phyloP scores from a whole-genome alignment of 2,888 invertebrate genomes.

The Ophioninae sp. region DNA sequence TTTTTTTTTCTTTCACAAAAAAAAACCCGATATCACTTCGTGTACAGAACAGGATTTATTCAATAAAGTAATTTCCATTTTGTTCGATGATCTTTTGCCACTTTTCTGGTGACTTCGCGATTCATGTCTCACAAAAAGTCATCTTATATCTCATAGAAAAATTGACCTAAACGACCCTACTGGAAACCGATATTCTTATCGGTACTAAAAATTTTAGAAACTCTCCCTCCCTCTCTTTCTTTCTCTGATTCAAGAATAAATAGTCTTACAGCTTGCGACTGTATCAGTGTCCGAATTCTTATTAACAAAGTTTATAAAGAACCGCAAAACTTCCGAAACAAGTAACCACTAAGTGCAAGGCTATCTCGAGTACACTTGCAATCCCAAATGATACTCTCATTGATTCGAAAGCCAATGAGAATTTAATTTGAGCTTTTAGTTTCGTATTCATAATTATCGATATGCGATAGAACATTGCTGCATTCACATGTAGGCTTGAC shows the following conservation, averaged over 20 bases:
- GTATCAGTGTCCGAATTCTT: background rate
- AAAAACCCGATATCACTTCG: no score
- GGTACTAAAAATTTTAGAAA: no score
- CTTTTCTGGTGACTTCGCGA: no score
- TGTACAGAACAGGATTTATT: no score
- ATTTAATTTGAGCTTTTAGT: background rate
- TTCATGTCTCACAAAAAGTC: no score
- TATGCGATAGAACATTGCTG: background rate
- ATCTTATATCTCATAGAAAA: no score
- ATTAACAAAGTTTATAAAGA: background rate
- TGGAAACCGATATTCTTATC: no score
- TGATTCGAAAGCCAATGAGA: background rate
- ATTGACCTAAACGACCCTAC: no score
- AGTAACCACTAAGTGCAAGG: background rate
- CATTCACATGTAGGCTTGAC: background rate
- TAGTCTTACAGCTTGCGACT: background rate
- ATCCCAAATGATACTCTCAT: background rate
- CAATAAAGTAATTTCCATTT: no score
- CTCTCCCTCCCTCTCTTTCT: no score
- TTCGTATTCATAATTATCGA: background rate
- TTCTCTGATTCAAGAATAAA: background rate
- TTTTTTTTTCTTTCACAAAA: no score
- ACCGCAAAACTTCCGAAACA: background rate
- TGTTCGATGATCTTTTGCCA: no score
- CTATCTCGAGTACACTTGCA: background rate